Evolutionary conservation across 2,888 invertebrate species (phyloP).

Genomic region (Dugesia japonica): DNA sequence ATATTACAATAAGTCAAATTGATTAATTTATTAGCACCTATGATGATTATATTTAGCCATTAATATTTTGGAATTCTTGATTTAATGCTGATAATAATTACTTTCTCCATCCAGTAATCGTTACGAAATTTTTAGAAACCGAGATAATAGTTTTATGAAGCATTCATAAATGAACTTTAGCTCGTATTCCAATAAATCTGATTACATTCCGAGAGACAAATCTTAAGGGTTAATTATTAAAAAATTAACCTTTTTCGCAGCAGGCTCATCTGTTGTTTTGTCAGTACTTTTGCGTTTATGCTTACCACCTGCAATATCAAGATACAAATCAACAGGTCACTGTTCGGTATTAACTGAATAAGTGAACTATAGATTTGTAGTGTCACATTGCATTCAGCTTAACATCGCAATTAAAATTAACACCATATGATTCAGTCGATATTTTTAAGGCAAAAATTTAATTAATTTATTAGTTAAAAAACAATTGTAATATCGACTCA

Average conservation of each 20-base stretch:
- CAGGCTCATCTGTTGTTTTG: neutral
- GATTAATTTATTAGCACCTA: too few relatives aligned
- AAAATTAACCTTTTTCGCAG: neutral
- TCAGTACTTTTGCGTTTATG: constrained; percentile 10
- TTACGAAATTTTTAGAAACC: neutral
- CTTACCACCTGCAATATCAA: constrained; percentile 20
- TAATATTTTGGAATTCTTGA: neutral
- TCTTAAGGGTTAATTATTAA: neutral
- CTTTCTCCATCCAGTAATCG: neutral
- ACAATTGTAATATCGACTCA: too few relatives aligned
- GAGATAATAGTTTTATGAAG: neutral
- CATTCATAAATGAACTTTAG: neutral
- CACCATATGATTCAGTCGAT: too few relatives aligned
- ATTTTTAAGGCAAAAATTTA: too few relatives aligned
- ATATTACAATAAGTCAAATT: too few relatives aligned
- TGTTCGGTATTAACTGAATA: neutral
- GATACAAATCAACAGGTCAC: constrained; percentile 10
- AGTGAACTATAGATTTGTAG: constrained; percentile 13
- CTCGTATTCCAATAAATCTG: neutral
- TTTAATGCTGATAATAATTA: neutral
- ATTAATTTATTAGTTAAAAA: too few relatives aligned
- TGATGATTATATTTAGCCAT: too few relatives aligned
- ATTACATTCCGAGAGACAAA: neutral
- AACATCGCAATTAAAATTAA: constrained; percentile 4
- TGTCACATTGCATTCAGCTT: constrained; percentile 16